A percentile compares a stretch with the other conserved stretches of the same genome.
phyloP scores from a whole-genome alignment of 2,888 invertebrate species.

The Heterodera filipjevi region DNA sequence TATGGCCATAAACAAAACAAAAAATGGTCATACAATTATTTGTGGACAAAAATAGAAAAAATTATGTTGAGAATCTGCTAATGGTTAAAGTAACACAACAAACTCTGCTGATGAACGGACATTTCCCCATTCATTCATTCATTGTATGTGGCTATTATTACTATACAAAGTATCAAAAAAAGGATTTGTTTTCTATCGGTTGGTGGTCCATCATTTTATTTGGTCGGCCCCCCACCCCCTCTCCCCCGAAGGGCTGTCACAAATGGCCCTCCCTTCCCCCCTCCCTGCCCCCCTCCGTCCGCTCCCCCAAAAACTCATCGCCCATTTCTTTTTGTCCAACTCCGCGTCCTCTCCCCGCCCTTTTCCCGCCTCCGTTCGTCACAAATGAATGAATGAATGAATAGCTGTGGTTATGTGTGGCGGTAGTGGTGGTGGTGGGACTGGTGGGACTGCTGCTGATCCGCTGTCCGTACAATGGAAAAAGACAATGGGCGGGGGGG shows the following conservation, averaged over 20 bases:
- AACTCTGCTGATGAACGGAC: not conserved
- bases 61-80: not conserved
- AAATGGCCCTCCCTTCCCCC: not conserved
- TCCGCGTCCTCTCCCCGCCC: not conserved
- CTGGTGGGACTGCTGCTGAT: not conserved
- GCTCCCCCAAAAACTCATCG: not conserved
- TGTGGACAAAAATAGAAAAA: not conserved
- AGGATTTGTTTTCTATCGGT: not conserved
- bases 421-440: not conserved
- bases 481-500: not conserved
- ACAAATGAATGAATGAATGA: not conserved
- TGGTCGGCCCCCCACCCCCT: not conserved
- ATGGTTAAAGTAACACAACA: not conserved
- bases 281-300: not conserved
- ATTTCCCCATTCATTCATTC: constrained; percentile 2
- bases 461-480: constrained; percentile 1
- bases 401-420: too few relatives aligned
- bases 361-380: constrained; percentile 9
- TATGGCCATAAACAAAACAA: too few relatives aligned
- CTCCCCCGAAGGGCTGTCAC: not conserved
- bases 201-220: not conserved
- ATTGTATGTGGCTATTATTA: constrained; percentile 1
- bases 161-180: not conserved
- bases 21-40: too few relatives aligned
- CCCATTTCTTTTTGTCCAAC: not conserved